phyloP scores from a whole-genome alignment of 2,888 invertebrate species.

The Thecophora atra region DNA sequence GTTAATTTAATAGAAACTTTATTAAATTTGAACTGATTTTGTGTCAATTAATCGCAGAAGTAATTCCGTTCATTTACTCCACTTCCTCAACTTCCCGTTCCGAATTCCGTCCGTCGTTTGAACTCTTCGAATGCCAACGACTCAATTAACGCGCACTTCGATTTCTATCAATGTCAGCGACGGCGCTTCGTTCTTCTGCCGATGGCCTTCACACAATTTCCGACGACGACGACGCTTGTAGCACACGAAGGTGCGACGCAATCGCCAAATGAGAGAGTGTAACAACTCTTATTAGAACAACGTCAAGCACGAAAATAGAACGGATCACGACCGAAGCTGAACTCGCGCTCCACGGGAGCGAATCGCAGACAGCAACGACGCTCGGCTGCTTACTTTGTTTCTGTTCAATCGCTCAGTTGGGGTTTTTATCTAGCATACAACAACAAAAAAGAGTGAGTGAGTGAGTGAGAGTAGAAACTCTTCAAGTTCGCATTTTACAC shows the following conservation, averaged over 20 bases:
- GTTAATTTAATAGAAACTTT: too few species aligned
- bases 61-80: too few species aligned
- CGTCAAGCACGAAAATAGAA: constrained; percentile 39
- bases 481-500: constrained; percentile 20
- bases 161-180: background rate
- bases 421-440: background rate
- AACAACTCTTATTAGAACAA: constrained; percentile 2
- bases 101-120: background rate
- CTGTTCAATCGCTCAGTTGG: constrained; percentile 4
- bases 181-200: background rate
- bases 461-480: background rate
- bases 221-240: constrained; percentile 37
- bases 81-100: too few species aligned
- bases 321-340: constrained; percentile 5
- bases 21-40: too few species aligned
- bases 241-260: constrained; percentile 1
- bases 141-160: background rate
- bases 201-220: constrained; percentile 44
- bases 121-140: background rate
- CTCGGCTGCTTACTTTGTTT: background rate
- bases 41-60: too few species aligned
- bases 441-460: background rate
- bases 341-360: constrained; percentile 20
- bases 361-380: background rate
- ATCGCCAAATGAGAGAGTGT: background rate